Conservation (phyloP, 1,140 invertebrate species). For the Battus philenor region DNA sequence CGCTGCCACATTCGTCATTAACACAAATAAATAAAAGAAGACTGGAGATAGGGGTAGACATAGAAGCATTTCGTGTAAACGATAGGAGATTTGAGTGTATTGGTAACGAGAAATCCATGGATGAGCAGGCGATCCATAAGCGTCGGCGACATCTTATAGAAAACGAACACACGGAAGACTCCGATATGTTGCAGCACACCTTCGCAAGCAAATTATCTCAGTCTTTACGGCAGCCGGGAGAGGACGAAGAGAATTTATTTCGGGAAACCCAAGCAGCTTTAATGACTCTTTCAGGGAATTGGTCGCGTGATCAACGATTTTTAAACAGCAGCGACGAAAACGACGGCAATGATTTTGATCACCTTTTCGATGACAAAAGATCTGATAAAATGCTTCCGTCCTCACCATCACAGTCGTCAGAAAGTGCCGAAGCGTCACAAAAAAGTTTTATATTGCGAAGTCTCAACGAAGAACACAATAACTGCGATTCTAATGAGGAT, state of each 20-base stretch:
- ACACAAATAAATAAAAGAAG: conserved; percentile 72
- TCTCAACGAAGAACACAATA: conserved; percentile 36
- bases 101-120: conserved; percentile 53
- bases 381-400: conserved; percentile 80
- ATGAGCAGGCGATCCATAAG: conserved; percentile 52
- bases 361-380: conserved; percentile 89
- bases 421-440: conserved; percentile 80
- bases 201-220: conserved; percentile 40
- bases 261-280: conserved; percentile 90
- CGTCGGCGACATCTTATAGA: conserved; percentile 54
- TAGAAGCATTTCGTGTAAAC: conserved; percentile 60
- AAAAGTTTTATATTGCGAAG: conserved; percentile 72
- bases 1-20: conserved; percentile 61
- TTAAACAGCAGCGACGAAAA: conserved; percentile 81
- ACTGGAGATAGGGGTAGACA: conserved; percentile 69
- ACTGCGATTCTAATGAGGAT: conserved; percentile 37
- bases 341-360: conserved; percentile 89
- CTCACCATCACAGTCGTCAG: conserved; percentile 77
- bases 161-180: conserved; percentile 54
- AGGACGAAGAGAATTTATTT: conserved; percentile 88
- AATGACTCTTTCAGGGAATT: conserved; percentile 88
- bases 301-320: conserved; percentile 80
- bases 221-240: conserved; percentile 48
- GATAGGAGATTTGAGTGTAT: conserved; percentile 46
- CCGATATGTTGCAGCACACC: conserved; percentile 39